These are phyloP conservation scores for Phalacrocorax aristotelis DNA, from an alignment of 2,113 vertebrate species.

Conservation along the genomic window DNA sequence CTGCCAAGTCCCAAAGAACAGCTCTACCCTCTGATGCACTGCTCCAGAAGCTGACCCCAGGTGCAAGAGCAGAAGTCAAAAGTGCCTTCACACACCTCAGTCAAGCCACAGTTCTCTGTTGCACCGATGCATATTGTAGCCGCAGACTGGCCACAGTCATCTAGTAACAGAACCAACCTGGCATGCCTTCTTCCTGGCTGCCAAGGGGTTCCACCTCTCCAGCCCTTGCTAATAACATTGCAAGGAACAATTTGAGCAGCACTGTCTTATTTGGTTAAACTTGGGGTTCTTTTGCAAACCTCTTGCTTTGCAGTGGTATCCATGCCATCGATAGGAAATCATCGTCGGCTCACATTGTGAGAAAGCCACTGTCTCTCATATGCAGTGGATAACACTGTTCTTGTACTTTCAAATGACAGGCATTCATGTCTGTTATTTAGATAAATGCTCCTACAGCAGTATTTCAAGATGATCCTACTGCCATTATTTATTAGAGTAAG, in stretches of 20 bases:
- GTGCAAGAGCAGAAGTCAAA: rapidly evolving
- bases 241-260: background rate
- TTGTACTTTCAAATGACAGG: background rate
- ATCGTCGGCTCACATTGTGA: background rate
- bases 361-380: background rate
- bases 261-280: background rate
- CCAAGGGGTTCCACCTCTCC: background rate
- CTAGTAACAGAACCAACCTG: rapidly evolving
- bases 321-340: background rate
- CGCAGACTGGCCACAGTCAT: background rate
- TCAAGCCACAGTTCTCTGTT: rapidly evolving
- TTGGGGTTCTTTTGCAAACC: background rate
- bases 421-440: background rate
- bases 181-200: background rate
- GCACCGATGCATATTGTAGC: rapidly evolving
- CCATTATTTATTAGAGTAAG: background rate
- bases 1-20: background rate
- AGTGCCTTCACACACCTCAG: rapidly evolving
- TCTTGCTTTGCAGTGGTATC: background rate
- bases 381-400: background rate
- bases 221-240: background rate
- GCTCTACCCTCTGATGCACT: background rate
- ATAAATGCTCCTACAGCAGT: background rate
- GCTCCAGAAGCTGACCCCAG: background rate
- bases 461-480: background rate